Conservation (phyloP, 2,113 vertebrate species). For the Siniperca knerii region DNA sequence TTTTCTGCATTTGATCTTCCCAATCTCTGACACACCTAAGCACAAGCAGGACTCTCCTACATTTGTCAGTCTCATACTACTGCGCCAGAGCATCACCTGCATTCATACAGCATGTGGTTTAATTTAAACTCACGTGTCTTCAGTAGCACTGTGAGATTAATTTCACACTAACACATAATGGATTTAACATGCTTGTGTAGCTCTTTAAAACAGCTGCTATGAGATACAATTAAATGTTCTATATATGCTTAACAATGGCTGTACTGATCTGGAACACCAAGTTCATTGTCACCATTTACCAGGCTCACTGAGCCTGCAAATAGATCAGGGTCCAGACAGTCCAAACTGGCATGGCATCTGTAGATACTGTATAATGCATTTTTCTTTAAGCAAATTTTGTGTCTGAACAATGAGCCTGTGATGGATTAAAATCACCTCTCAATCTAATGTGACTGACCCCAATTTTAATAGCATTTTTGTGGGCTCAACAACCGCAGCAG, state of each 20-base stretch:
- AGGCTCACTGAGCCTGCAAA: background rate
- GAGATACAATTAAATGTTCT: conserved; percentile 1
- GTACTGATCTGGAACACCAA: conserved; percentile 3
- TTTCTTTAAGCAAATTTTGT: background rate
- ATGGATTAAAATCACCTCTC: conserved; percentile 52
- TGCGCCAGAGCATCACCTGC: background rate
- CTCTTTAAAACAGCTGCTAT: background rate
- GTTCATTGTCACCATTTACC: conserved; percentile 3
- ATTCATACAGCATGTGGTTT: conserved; percentile 6
- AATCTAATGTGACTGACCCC: conserved; percentile 57
- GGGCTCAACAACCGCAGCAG: conserved; percentile 29
- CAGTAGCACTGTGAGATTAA: background rate
- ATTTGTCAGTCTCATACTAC: conserved; percentile 3
- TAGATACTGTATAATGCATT: background rate
- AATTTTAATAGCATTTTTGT: conserved; percentile 47
- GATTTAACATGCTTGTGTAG: conserved; percentile 9
- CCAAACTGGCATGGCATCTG: background rate
- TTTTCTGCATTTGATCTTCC: background rate
- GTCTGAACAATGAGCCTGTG: conserved; percentile 23
- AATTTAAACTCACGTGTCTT: conserved; percentile 18
- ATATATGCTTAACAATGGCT: conserved; percentile 9
- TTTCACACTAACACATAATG: conserved; percentile 29
- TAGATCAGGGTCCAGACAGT: background rate
- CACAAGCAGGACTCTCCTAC: background rate
- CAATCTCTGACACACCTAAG: background rate